A percentile compares a stretch with the other conserved stretches of the same genome.
These are phyloP conservation scores for Sipha maydis DNA, from an alignment of 2,888 invertebrate genomes.

Conservation along the genomic window DNA sequence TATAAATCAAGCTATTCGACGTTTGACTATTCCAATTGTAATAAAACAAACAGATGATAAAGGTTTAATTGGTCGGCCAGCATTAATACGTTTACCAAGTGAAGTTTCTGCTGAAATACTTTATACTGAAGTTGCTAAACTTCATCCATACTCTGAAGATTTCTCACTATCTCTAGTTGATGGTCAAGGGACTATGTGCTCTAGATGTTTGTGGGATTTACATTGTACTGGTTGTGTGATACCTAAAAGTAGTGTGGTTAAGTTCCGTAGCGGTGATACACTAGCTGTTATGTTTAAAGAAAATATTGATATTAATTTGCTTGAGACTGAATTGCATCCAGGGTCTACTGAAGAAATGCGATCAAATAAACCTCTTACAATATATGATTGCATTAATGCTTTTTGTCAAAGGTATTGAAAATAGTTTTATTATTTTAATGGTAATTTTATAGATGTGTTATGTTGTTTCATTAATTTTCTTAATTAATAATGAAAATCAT, in stretches of 20 bases:
- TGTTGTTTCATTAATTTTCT: no score
- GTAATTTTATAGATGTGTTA: no score
- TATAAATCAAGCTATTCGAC: slow-evolving; percentile 30
- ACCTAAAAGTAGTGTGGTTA: slow-evolving; percentile 68
- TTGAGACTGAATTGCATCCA: slow-evolving; percentile 67
- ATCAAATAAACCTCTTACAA: slow-evolving; percentile 70
- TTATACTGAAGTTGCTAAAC: slow-evolving; percentile 69
- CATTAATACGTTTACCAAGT: slow-evolving; percentile 71
- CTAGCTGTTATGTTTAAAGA: slow-evolving; percentile 70
- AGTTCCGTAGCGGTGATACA: slow-evolving; percentile 71
- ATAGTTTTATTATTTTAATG: background rate
- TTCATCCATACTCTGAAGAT: slow-evolving; percentile 69
- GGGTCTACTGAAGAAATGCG: slow-evolving; percentile 69
- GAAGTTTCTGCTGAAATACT: slow-evolving; percentile 70
- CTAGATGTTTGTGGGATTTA: slow-evolving; percentile 71
- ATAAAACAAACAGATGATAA: slow-evolving; percentile 46
- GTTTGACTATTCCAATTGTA: slow-evolving; percentile 54
- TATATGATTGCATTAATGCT: slow-evolving; percentile 74
- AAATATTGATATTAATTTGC: slow-evolving; percentile 66
- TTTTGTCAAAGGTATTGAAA: slow-evolving; percentile 71
- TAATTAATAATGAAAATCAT: no score
- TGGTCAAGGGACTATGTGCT: slow-evolving; percentile 73
- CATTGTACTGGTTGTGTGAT: slow-evolving; percentile 73
- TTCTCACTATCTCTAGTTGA: slow-evolving; percentile 72
- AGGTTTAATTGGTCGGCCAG: slow-evolving; percentile 71